phyloP scores from a whole-genome alignment of 2,797 vertebrate species.

The Gallinago stenura region DNA sequence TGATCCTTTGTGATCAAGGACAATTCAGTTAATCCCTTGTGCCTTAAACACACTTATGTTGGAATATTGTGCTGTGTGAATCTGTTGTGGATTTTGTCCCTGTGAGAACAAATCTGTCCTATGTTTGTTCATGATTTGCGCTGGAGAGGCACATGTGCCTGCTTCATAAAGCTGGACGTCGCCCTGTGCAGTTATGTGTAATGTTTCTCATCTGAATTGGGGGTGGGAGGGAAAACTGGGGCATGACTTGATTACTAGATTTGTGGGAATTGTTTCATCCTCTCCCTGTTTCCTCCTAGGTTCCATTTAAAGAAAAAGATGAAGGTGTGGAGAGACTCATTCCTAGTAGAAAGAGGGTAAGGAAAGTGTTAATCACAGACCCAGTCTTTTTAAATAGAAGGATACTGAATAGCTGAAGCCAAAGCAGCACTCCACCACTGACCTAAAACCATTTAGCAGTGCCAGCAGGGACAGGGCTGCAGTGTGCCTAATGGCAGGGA shows the following conservation, averaged over 20 bases:
- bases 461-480: background rate
- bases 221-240: background rate
- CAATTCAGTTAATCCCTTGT: slow-evolving; percentile 3
- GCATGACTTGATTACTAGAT: background rate
- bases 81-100: background rate
- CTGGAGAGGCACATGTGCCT: background rate
- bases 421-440: background rate
- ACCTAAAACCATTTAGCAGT: slow-evolving; percentile 23
- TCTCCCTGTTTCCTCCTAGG: slow-evolving; percentile 72
- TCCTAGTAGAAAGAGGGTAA: slow-evolving; percentile 97
- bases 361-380: slow-evolving; percentile 46
- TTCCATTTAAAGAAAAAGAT: slow-evolving; percentile 93
- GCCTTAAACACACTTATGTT: background rate
- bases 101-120: background rate
- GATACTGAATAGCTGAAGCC: background rate
- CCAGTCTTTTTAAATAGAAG: background rate
- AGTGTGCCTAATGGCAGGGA: slow-evolving; percentile 8
- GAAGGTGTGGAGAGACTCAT: slow-evolving; percentile 94
- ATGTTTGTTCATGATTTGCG: background rate
- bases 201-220: background rate
- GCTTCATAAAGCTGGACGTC: background rate
- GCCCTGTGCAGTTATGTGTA: background rate
- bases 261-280: slow-evolving; percentile 28
- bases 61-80: background rate
- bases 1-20: background rate